phyloP scores from a whole-genome alignment of 2,888 invertebrate species.

The Tetanocera ferruginea region DNA sequence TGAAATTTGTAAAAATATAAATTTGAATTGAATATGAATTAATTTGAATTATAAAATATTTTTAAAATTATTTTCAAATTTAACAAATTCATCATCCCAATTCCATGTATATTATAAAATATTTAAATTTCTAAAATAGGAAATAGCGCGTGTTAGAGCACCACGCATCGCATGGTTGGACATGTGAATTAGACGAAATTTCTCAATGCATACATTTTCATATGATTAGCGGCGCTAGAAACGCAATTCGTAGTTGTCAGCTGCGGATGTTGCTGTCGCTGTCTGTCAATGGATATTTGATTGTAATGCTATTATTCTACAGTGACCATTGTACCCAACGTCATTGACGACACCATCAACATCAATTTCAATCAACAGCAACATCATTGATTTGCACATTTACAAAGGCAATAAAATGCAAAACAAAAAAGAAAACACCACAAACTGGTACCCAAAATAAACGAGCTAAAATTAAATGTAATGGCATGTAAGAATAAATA shows the following conservation, averaged over 20 bases:
- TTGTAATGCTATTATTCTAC: background rate
- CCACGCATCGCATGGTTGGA: no score
- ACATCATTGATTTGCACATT: background rate
- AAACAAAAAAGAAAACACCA: background rate
- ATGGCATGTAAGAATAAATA: background rate
- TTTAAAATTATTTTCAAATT: no score
- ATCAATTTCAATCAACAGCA: background rate
- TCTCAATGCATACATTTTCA: background rate
- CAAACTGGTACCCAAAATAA: background rate
- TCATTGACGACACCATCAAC: constrained; percentile 5
- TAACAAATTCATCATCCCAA: no score
- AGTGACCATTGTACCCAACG: background rate
- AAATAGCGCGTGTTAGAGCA: no score
- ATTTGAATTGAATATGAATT: no score
- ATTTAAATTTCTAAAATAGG: no score
- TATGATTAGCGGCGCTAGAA: constrained; percentile 1
- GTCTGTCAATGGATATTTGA: background rate
- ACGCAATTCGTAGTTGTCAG: background rate
- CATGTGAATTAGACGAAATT: background rate
- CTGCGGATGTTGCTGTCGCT: no score
- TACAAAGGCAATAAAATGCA: background rate
- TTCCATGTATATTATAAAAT: no score
- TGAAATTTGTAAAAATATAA: no score
- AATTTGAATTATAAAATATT: no score
- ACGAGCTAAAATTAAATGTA: background rate